phyloP scores from a whole-genome alignment of 2,797 vertebrate genomes.

The Mus spretus region DNA sequence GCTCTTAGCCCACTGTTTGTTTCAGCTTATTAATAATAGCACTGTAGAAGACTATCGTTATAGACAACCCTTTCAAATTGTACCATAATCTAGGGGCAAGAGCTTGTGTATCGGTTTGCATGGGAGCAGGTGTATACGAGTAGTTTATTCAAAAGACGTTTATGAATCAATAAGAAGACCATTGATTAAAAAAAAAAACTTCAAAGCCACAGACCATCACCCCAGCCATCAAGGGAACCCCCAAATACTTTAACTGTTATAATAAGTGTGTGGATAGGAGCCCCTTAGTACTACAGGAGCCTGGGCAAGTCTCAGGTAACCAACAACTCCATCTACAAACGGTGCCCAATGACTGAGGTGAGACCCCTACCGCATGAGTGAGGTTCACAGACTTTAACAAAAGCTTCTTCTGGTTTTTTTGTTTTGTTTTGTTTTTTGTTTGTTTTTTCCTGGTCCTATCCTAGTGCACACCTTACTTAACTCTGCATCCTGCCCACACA shows the following conservation, averaged over 20 bases:
- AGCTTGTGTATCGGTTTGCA: background rate
- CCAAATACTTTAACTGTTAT: slow-evolving; percentile 38
- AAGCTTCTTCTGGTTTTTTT: no score
- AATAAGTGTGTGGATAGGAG: slow-evolving; percentile 63
- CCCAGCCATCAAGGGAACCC: slow-evolving; percentile 48
- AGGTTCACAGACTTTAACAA: background rate
- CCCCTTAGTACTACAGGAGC: background rate
- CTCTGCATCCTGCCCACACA: background rate
- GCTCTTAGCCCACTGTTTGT: background rate
- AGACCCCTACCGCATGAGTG: background rate
- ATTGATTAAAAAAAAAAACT: background rate
- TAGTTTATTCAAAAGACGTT: slow-evolving; percentile 44
- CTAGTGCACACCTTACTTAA: background rate
- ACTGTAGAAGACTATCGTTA: background rate
- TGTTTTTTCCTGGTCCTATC: background rate
- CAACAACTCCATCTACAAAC: background rate
- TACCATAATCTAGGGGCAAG: background rate
- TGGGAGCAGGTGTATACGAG: background rate
- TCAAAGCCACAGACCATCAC: background rate
- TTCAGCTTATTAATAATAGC: slow-evolving; percentile 2
- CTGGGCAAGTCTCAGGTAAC: background rate
- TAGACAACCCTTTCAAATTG: background rate
- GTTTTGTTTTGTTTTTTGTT: background rate
- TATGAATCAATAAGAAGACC: slow-evolving; percentile 57
- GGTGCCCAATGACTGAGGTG: background rate